phyloP scores from a whole-genome alignment of 1,140 invertebrate species.

The Pseudomyrmex gracilis region DNA sequence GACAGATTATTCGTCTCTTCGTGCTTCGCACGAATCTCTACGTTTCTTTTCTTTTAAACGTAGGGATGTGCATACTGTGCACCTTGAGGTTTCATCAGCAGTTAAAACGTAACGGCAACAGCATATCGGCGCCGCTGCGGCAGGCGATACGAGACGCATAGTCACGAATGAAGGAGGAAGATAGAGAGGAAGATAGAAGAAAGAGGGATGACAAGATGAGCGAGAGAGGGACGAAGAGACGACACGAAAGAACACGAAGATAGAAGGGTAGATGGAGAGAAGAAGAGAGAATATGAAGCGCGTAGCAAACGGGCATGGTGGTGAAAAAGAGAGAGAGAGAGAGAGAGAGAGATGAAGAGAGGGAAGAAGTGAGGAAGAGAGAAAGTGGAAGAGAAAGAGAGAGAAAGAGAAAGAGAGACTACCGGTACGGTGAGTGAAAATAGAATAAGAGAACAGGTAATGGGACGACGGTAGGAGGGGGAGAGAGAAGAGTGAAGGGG shows the following conservation, averaged over 20 bases:
- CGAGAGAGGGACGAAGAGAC: not conserved
- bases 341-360: not conserved
- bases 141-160: slow-evolving; percentile 53
- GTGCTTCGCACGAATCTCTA: not conserved
- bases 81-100: slow-evolving; percentile 50
- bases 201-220: slow-evolving; percentile 14
- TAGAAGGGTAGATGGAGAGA: slow-evolving; percentile 32
- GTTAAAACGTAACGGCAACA: slow-evolving; percentile 29
- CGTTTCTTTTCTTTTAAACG: slow-evolving; percentile 23
- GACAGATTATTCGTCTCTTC: slow-evolving; percentile 32
- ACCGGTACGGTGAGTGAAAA: slow-evolving; percentile 51
- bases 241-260: slow-evolving; percentile 13
- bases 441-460: slow-evolving; percentile 53
- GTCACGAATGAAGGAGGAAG: slow-evolving; percentile 49
- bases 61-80: not conserved
- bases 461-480: slow-evolving; percentile 36
- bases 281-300: slow-evolving; percentile 27
- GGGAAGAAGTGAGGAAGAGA: not conserved
- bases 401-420: slow-evolving; percentile 17
- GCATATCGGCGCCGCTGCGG: slow-evolving; percentile 43
- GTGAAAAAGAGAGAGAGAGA: not conserved
- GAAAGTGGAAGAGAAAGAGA: not conserved
- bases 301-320: not conserved
- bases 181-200: slow-evolving; percentile 29
- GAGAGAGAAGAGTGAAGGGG: not conserved